Evolutionary conservation across 2,888 invertebrate species (phyloP).

Genomic region (Syrista parreyssii): DNA sequence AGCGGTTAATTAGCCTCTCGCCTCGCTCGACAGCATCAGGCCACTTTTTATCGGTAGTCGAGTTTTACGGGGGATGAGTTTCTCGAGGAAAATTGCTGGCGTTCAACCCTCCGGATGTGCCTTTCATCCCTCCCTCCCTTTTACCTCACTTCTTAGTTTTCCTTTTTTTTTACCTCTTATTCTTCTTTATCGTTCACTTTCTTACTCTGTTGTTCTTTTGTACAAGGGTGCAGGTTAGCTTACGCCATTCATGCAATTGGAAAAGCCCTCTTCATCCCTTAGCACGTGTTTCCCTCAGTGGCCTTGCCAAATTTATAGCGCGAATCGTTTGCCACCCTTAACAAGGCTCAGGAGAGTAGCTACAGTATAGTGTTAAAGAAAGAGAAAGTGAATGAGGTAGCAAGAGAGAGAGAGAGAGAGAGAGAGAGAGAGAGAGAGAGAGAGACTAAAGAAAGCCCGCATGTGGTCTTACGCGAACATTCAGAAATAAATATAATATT

Average conservation of each 20-base stretch:
- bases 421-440: no score
- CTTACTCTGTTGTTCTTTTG: no score
- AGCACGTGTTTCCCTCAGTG: neutral
- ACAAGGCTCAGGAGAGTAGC: no score
- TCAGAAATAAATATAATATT: no score
- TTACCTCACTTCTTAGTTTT: neutral
- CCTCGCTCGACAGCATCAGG: neutral
- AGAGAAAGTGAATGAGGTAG: no score
- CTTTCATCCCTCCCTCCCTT: neutral
- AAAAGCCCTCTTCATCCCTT: neutral
- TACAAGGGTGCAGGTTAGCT: no score
- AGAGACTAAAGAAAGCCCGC: no score
- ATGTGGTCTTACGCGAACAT: no score
- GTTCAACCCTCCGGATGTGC: neutral
- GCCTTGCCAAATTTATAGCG: neutral
- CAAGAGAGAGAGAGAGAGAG: no score
- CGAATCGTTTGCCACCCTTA: no score
- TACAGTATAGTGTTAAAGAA: no score
- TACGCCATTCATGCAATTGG: neutral
- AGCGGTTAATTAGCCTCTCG: conserved; percentile 41
- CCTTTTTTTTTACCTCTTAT: neutral
- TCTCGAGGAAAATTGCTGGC: conserved; percentile 12
- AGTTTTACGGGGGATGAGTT: conserved; percentile 15
- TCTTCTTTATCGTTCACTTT: neutral
- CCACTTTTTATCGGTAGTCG: neutral